Evolutionary conservation across 2,888 invertebrate genomes (phyloP), one percentile per base, ranked within the genome.

Genomic region (Bhutanitis thaidina): DNA sequence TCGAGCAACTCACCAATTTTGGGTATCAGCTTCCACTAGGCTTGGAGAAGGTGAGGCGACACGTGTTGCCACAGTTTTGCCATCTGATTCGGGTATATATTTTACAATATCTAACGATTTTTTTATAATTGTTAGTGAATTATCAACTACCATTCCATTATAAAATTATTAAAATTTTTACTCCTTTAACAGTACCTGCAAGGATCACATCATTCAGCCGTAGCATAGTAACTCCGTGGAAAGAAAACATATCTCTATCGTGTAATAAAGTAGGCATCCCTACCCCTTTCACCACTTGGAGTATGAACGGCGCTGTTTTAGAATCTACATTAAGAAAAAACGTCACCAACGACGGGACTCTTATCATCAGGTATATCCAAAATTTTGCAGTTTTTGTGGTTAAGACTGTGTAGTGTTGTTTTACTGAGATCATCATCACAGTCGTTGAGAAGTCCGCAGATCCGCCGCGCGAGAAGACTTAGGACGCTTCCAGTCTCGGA

Each of bases 211-310:
- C 97, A 43, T 97, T 97, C 80, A 95, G 96, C 61, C 91, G 93
- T 56, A 92, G 92, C 62, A 92, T 95, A 57, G 91, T 94, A 25
- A 94, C 93, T 4, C 96, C 96, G 1, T 97, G 97, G 96, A 96
- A 97, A 67, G 95, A 95, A 72, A 94, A 96, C 65, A 92, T 97
- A 32, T 93, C 93, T 25, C 80, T 98, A 30, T 93, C 95, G 0
- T 98, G 98, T 71, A 93, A 94, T 61, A 94, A 94, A 74, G 97
- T 97, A 0, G 97, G 97, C 1, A 90, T 94, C 1, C 97, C 97
- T 0, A 88, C 92, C 1, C 96, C 97, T 0, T 91, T 93, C 0
- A 93, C 94, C 15, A 91, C 92, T 40, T 96, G 96, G 96, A 93
- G 93, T 50, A 93, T 95, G 80, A 94, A 95, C 65, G 94, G 94